phyloP scores from a whole-genome alignment of 2,797 vertebrate species.

The Oreochromis mossambicus region DNA sequence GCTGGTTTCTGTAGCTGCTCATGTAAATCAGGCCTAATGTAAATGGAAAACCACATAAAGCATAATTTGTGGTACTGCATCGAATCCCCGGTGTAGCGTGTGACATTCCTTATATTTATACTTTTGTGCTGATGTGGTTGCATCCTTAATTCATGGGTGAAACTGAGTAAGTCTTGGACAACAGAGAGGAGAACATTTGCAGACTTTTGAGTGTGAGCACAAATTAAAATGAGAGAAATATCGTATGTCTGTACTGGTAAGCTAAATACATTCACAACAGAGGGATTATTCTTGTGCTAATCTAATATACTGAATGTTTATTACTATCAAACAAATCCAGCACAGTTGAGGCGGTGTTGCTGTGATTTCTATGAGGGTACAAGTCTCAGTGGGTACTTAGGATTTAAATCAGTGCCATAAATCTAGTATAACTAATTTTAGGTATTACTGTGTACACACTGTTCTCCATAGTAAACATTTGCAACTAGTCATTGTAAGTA shows the following conservation, averaged over 20 bases:
- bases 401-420: background rate
- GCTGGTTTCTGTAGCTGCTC: background rate
- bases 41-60: background rate
- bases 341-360: background rate
- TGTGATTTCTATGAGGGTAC: background rate
- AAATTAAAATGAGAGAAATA: background rate
- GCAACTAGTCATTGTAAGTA: background rate
- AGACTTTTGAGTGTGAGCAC: background rate
- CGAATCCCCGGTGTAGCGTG: background rate
- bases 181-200: background rate
- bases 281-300: background rate
- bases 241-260: background rate
- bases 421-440: background rate
- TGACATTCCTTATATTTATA: background rate
- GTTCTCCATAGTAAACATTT: background rate
- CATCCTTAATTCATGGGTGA: background rate
- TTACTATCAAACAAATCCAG: background rate
- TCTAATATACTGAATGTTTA: background rate
- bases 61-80: background rate
- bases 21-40: background rate
- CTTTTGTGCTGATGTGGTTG: background rate
- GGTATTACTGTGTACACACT: background rate
- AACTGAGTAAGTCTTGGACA: background rate
- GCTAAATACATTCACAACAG: background rate
- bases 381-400: background rate